phyloP scores from a whole-genome alignment of 2,797 vertebrate genomes.

The Gadopsis bispinosus region DNA sequence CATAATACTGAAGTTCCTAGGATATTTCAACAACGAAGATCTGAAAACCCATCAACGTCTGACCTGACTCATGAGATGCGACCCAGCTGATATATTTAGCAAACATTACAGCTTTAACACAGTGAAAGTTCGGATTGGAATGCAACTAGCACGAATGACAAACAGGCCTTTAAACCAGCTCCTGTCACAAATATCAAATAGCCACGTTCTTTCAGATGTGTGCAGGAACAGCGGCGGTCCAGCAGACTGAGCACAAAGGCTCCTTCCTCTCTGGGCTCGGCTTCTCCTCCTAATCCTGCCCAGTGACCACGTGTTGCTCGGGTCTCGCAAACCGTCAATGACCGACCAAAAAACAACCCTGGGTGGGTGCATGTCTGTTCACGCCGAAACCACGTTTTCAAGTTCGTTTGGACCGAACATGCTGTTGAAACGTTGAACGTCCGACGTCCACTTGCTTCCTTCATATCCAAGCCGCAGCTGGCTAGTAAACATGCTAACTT shows the following conservation, averaged over 20 bases:
- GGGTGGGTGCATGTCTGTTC: background rate
- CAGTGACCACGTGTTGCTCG: slow-evolving; percentile 81
- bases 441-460: rapidly evolving
- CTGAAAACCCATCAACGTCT: background rate
- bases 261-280: slow-evolving; percentile 14
- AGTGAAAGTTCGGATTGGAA: background rate
- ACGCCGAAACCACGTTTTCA: background rate
- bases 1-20: background rate
- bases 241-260: background rate
- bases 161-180: too few relatives aligned
- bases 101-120: background rate
- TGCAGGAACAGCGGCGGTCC: too few relatives aligned
- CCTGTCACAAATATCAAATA: background rate
- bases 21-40: background rate
- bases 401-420: background rate
- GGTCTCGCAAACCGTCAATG: slow-evolving; percentile 45
- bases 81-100: background rate
- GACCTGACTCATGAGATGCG: background rate
- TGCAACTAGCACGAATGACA: background rate
- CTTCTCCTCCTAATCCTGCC: slow-evolving; percentile 43
- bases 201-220: too few relatives aligned
- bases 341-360: slow-evolving; percentile 30
- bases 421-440: background rate
- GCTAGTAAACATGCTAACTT: slow-evolving; percentile 52
- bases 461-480: background rate